A percentile compares a stretch with the other conserved stretches of the same genome.
Evolutionary conservation across 2,797 vertebrate species (phyloP).

Genomic region (Tapirus indicus): DNA sequence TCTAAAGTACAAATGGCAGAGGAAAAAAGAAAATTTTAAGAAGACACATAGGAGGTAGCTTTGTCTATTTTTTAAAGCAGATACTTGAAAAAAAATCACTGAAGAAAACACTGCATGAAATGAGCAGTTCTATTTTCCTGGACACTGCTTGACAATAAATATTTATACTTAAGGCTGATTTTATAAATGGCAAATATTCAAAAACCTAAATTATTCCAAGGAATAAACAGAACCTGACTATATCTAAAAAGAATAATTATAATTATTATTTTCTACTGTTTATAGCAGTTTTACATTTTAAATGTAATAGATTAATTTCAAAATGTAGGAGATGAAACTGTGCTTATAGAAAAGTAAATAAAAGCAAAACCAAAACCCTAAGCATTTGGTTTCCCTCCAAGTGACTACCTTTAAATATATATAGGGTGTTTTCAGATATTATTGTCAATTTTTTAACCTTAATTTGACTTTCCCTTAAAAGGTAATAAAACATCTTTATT

Average conservation of each 20-base stretch:
- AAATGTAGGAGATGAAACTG: neutral
- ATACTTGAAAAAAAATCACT: neutral
- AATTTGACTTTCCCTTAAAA: neutral
- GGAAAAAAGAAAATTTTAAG: neutral
- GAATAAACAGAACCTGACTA: neutral
- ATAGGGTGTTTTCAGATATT: neutral
- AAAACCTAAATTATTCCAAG: neutral
- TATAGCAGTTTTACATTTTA: neutral
- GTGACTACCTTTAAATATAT: neutral
- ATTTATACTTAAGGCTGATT: neutral
- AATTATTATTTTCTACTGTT: neutral
- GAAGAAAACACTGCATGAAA: neutral
- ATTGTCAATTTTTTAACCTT: neutral
- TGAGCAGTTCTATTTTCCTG: neutral
- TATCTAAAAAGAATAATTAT: neutral
- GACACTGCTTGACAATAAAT: neutral
- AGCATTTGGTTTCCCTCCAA: neutral
- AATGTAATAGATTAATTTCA: conserved; percentile 28
- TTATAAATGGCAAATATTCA: neutral
- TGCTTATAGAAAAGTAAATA: neutral
- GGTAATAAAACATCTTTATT: neutral
- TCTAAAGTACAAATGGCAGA: neutral
- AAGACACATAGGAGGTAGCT: neutral
- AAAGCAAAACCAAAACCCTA: neutral
- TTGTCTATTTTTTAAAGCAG: neutral